Evolutionary conservation across 2,888 invertebrate species (phyloP).

Genomic region (Eutolmus rufibarbis): DNA sequence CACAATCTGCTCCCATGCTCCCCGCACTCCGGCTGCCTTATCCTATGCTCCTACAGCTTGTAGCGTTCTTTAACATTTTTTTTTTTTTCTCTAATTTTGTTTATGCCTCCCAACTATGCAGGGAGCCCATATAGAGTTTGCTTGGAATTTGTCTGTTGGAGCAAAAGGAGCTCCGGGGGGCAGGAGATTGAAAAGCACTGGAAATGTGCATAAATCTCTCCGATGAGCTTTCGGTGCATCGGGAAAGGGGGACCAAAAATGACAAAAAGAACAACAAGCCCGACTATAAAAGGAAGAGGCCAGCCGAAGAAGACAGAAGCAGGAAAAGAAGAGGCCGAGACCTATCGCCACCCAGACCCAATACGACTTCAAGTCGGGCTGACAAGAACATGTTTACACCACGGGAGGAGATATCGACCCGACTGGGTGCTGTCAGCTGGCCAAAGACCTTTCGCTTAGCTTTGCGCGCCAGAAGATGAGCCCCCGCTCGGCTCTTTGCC

Average conservation of each 20-base stretch:
- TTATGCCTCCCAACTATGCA: neutral
- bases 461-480: neutral
- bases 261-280: neutral
- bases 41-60: neutral
- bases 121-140: neutral
- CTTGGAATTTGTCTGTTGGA: neutral
- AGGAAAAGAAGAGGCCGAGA: neutral
- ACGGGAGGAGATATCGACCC: slow-evolving; percentile 8
- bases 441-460: slow-evolving; percentile 17
- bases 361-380: neutral
- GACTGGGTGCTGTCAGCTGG: neutral
- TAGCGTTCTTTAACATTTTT: neutral
- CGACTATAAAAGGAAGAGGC: neutral
- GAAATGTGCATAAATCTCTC: neutral
- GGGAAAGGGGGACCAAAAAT: neutral
- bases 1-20: neutral
- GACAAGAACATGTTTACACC: slow-evolving; percentile 22
- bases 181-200: neutral
- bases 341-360: neutral
- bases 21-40: neutral
- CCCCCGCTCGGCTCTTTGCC: neutral
- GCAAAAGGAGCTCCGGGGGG: neutral
- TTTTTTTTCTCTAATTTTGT: neutral
- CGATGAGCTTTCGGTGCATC: neutral
- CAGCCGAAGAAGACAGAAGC: neutral